phyloP scores from a whole-genome alignment of 2,888 invertebrate genomes.

The Calephelis perditalis region DNA sequence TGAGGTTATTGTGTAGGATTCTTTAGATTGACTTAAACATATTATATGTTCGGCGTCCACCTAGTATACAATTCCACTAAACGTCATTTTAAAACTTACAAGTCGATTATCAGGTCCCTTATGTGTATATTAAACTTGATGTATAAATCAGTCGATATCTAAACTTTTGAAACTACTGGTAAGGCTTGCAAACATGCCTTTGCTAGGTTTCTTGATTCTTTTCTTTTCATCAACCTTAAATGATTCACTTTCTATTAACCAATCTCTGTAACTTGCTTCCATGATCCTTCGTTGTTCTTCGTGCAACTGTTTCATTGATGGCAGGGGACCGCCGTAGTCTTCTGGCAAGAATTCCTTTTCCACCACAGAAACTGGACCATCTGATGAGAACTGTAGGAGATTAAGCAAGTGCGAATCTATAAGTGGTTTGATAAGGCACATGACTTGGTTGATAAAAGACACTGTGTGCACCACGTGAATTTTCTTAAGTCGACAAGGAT shows the following conservation, averaged over 20 bases:
- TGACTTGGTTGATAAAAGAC: constrained; percentile 82
- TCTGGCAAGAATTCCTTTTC: constrained; percentile 63
- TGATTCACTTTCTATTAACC: constrained; percentile 79
- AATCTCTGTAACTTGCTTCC: constrained; percentile 78
- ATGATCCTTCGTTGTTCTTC: constrained; percentile 75
- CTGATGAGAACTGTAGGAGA: constrained; percentile 77
- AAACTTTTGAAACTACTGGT: constrained; percentile 70
- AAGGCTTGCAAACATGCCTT: constrained; percentile 70
- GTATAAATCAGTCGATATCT: constrained; percentile 61
- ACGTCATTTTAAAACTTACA: constrained; percentile 3
- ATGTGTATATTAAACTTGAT: neutral
- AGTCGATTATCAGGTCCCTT: constrained; percentile 8
- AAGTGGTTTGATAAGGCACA: constrained; percentile 81
- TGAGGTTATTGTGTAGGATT: too few relatives aligned
- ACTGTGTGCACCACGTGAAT: constrained; percentile 83
- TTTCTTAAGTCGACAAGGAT: constrained; percentile 81
- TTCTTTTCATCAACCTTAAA: constrained; percentile 75
- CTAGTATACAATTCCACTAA: neutral
- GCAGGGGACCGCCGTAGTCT: constrained; percentile 81
- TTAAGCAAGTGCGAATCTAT: constrained; percentile 80
- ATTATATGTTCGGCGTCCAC: too few relatives aligned
- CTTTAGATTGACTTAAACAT: too few relatives aligned
- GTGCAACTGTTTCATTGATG: constrained; percentile 71
- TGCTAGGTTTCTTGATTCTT: constrained; percentile 64
- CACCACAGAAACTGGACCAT: constrained; percentile 67